Evolutionary conservation across 2,113 vertebrate genomes (phyloP).

Genomic region (Heteronetta atricapilla): DNA sequence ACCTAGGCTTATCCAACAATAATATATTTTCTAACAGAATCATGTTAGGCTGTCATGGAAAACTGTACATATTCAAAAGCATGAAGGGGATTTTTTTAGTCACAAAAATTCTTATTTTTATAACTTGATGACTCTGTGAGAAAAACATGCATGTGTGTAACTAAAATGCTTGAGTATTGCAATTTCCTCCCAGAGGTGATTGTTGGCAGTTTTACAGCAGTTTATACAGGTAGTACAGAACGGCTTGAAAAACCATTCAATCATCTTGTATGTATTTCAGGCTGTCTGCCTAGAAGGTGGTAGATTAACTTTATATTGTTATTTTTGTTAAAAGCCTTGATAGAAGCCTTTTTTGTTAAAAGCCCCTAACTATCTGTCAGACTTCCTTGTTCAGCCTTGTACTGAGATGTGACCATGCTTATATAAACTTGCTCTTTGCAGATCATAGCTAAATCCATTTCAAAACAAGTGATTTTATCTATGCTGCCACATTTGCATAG

Average conservation of each 20-base stretch:
- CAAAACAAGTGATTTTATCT: not conserved
- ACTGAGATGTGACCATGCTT: not conserved
- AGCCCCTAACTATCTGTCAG: conserved; percentile 31
- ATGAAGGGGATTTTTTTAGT: not conserved
- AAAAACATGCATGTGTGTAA: not conserved
- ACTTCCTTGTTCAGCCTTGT: not conserved
- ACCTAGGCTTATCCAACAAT: not conserved
- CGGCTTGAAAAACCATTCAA: not conserved
- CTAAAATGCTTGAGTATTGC: not conserved
- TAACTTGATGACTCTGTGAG: not conserved
- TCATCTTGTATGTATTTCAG: not conserved
- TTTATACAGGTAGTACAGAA: not conserved
- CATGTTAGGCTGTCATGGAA: not conserved
- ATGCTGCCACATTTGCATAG: not conserved
- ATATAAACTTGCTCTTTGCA: not conserved
- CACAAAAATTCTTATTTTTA: not conserved
- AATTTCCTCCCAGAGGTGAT: not conserved
- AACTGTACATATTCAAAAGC: not conserved
- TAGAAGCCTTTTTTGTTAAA: no score
- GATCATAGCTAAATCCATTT: not conserved
- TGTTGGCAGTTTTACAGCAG: not conserved
- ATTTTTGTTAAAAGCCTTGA: conserved; percentile 42
- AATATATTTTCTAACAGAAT: not conserved
- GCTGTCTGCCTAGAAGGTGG: not conserved
- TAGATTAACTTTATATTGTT: conserved; percentile 31